Conservation (phyloP, 92 coral and sea anemone species). For the Virgularia gustaviana region DNA sequence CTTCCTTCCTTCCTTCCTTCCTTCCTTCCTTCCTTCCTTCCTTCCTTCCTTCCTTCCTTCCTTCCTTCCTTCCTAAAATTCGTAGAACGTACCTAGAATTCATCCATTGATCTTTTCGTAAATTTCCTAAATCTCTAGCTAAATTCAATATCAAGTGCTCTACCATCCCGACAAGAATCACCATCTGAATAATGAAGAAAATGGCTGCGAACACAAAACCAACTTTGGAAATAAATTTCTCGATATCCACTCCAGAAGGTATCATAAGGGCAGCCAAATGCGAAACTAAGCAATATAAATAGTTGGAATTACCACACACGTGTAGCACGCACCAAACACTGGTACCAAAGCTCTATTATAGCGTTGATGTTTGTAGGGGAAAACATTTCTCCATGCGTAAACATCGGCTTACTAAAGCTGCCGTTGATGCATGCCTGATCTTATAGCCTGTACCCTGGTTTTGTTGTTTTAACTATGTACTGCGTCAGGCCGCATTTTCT, state of each 20-base stretch:
- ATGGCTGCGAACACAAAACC: slow-evolving; percentile 67
- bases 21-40: not conserved
- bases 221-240: slow-evolving; percentile 44
- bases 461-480: not conserved
- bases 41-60: slow-evolving; percentile 12
- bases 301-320: no score
- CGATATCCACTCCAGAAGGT: slow-evolving; percentile 23
- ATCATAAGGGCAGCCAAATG: slow-evolving; percentile 32
- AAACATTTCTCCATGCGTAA: no score
- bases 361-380: no score
- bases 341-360: no score
- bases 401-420: no score
- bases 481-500: no score
- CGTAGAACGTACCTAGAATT: slow-evolving; percentile 1
- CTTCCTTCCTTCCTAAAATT: not conserved
- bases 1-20: not conserved
- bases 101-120: not conserved
- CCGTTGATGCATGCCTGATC: no score
- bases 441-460: no score
- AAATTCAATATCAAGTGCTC: not conserved
- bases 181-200: slow-evolving; percentile 61
- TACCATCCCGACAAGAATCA: slow-evolving; percentile 49
- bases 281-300: no score
- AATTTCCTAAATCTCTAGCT: not conserved
- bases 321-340: no score